Base-by-base conservation (phyloP, 2,888 invertebrate species). In the Diadegma fenestrale region DNA sequence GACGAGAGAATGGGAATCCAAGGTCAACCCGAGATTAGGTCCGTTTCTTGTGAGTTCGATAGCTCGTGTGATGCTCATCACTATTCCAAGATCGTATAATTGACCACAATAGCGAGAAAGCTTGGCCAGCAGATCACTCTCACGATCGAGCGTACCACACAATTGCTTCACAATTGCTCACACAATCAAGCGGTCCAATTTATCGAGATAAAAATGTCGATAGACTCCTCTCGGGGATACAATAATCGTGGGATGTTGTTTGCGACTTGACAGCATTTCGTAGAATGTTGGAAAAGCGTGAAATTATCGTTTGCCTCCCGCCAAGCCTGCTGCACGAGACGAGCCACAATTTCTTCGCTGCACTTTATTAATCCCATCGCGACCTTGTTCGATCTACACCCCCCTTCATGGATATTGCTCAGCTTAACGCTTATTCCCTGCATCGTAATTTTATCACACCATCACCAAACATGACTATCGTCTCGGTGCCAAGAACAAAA, bases 41-140 rank as follows among this genome's bases (percentile, higher is more conserved):
- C 22, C 22, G 12, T 12, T 54, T 26, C 54, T 54, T 54, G 22
- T 54, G 54, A 22, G n/a, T 19, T 51, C 19, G 51, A 51, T 19
- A 51, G 22, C 19, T 19, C 19, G 54, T 54, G 22, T 12, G 54
- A 54, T 1, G 22, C 54, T 54, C 22, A 54, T 54, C 54, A 12
- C 54, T 12, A 26, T 26, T 22, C 22, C 54, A 12, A 54, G 51
- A 58, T 73, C 66, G 17, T 54, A 64, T 54, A 51, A 64, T 73
- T 30, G 33, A 66, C 43, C 17, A 41, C 17, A 41, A 51, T 12
- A 41, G 37, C 66, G 66, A 41, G 26, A 61, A 0, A 37, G 61
- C 22, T 14, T 26, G 43, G 22, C 33, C 14, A 41, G 41, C 12
- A 10, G 54, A 7, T 54, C 1, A 41, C 41, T 41, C 41, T 43